Evolutionary conservation across 2,113 vertebrate species (phyloP).

Genomic region (Saccopteryx bilineata): DNA sequence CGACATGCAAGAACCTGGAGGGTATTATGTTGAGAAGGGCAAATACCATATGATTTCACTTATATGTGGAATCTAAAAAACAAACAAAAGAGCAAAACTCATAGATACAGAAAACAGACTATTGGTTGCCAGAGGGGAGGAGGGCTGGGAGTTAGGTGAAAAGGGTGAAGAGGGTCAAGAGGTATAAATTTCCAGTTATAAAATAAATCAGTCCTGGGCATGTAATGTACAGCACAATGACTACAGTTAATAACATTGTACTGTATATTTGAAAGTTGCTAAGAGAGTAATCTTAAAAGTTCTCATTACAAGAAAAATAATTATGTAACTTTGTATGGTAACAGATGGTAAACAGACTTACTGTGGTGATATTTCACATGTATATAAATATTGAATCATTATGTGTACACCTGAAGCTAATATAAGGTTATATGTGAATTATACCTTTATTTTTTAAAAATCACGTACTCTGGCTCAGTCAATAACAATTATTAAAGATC

Average conservation of each 20-base stretch:
- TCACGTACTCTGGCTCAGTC: neutral
- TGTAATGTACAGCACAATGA: neutral
- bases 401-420: neutral
- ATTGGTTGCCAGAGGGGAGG: neutral
- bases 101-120: neutral
- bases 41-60: neutral
- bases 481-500: conserved; percentile 40
- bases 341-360: neutral
- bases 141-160: neutral
- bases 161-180: neutral
- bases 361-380: neutral
- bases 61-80: neutral
- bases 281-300: neutral
- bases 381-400: neutral
- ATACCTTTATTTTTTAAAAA: neutral
- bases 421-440: neutral
- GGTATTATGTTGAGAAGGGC: neutral
- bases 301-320: neutral
- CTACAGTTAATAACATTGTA: neutral
- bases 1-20: neutral
- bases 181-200: neutral
- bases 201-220: neutral
- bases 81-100: neutral
- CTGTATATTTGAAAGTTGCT: neutral
- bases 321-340: neutral